Evolutionary conservation across 2,113 vertebrate genomes (phyloP), one percentile per base, ranked within the genome.

Genomic region (Microtus ochrogaster): DNA sequence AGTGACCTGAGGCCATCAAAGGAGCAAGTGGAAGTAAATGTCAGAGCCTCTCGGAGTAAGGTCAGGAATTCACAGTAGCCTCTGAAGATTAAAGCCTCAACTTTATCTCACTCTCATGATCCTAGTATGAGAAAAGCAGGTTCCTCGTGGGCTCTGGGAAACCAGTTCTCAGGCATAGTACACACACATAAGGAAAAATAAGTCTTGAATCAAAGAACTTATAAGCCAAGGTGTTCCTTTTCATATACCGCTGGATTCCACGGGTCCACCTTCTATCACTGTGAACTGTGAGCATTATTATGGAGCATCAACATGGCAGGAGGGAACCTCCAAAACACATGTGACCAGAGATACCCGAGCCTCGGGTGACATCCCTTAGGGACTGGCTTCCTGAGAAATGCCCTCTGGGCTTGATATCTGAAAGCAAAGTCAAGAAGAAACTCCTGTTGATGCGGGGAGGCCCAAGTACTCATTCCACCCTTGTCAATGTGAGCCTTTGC

Each of bases 151-250:
- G 26, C 61, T 44, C 93, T 11, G 14, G 26, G 52, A 33, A 55
- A 36, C 14, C 33, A 44, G 41, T 39, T 94, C 89, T 28, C n/a
- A 21, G 82, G 55, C 39, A 28, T 13, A 63, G 21, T 8, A 26
- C 6, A 6, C 22, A 7, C 6, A 0, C 6, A 0, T 21, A 7
- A 11, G 70, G 55, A 14, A 49, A 76, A 76, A 44, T 24, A 39
- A 73, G 21, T 44, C 83, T 22, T 63, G 22, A 84, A 21, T 41
- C 39, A 84, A 88, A 70, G 41, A 33, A 61, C 47, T 39, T 41
- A 83, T n/a, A 79, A 88, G 22, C 79, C 39, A 30, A 13, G 30
- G 19, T n/a, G 33, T 7, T 58, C 58, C 58, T 19, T 58, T 58
- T 58, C 58, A 22, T 58, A 2, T 21, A 58, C 9, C 3, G 41